phyloP scores from a whole-genome alignment of 2,888 invertebrate genomes.

The Caenorhabditis imperialis region DNA sequence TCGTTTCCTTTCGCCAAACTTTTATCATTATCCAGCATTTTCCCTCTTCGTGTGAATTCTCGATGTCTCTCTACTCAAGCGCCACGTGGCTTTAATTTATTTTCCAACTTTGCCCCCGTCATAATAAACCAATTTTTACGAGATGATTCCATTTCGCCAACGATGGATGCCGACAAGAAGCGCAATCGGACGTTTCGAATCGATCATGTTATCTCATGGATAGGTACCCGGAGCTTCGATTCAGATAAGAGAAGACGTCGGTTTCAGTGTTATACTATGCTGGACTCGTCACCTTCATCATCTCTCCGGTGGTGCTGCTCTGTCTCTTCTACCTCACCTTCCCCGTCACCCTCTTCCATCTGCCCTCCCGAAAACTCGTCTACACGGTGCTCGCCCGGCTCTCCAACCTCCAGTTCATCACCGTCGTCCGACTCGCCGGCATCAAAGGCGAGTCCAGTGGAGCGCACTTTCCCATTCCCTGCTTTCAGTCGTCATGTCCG shows the following conservation, averaged over 20 bases:
- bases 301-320: constrained; percentile 23
- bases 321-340: constrained; percentile 14
- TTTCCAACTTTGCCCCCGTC: constrained; percentile 25
- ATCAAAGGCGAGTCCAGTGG: constrained; percentile 19
- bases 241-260: too few relatives aligned
- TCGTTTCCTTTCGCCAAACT: background rate
- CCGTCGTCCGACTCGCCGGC: constrained; percentile 27
- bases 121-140: constrained; percentile 30
- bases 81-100: constrained; percentile 43
- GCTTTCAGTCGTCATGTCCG: constrained; percentile 34
- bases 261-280: constrained; percentile 30
- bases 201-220: constrained; percentile 25
- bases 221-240: too few relatives aligned
- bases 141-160: constrained; percentile 8
- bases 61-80: background rate
- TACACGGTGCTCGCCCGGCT: constrained; percentile 18
- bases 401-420: constrained; percentile 38
- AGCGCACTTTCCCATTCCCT: background rate
- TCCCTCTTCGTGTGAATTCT: constrained; percentile 22
- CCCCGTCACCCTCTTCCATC: constrained; percentile 14
- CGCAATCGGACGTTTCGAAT: constrained; percentile 3
- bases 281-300: constrained; percentile 16
- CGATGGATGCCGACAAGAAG: constrained; percentile 10
- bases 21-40: constrained; percentile 7
- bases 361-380: constrained; percentile 19